Evolutionary conservation across 2,113 vertebrate species (phyloP), one percentile per base, ranked within the genome.

Genomic region (Dendropsophus ebraccatus): DNA sequence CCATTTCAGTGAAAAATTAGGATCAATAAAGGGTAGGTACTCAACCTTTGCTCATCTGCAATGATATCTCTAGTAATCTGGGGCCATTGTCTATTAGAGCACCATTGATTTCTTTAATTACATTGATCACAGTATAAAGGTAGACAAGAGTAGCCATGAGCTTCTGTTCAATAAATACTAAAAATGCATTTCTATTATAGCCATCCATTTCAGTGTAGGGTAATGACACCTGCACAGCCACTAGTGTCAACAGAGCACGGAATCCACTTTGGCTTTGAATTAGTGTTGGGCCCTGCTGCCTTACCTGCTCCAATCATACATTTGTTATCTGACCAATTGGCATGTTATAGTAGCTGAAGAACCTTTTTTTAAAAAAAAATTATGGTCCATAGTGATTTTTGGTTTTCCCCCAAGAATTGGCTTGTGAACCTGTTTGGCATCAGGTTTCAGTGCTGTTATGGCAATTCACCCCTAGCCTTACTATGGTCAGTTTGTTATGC

Each of bases 41-140:
- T 79, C 76, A 60, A 58, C 30, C 76, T 79, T 58, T 58, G 76
- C 32, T 41, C 76, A 41, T 60, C 17, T 37, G 13, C 52, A 79
- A 58, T 23, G 13, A 23, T 25, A 32, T 58, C 32, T 13, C 30
- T 79, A 14, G 76, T 79, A 52, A 58, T 52, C 32, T 79, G 41
- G 41, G 54, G 21, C 54, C 21, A 79, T 79, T 35, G 32, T 60
- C 52, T 16, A 79, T 58, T 37, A 60, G 49, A 78, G 35, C 4
- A n/a, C 76, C 32, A 79, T 58, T 58, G 23, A 23, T 21, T 35
- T 77, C 1, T 76, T 16, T 77, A 52, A 32, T 77, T 76, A 76
- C 16, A 49, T 30, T 77, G 47, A 77, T 54, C 8, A 77, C 2
- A 16, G 25, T 49, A 8, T 21, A 30, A 32, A 77, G 30, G n/a